phyloP scores from a whole-genome alignment of 2,888 invertebrate species.

The Yponomeuta cagnagella region DNA sequence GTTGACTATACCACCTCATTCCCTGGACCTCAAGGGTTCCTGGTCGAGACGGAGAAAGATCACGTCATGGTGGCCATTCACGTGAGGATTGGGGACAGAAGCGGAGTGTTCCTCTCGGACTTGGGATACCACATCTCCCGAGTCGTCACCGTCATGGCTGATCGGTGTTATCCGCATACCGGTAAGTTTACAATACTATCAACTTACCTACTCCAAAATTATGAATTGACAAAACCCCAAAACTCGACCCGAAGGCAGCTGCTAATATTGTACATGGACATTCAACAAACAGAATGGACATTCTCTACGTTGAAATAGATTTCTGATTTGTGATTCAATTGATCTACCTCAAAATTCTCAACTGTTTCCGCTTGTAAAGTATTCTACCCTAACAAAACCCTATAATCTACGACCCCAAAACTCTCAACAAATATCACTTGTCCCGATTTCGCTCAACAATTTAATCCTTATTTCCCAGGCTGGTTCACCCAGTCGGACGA shows the following conservation, averaged over 20 bases:
- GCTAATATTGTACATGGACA: no score
- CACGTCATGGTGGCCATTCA: constrained; percentile 89
- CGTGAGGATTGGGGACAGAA: constrained; percentile 82
- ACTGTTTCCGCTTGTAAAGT: no score
- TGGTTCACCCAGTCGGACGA: constrained; percentile 92
- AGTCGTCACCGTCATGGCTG: constrained; percentile 91
- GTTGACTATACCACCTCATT: constrained; percentile 78
- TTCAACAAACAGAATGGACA: no score
- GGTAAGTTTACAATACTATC: constrained; percentile 58
- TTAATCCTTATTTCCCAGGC: constrained; percentile 55
- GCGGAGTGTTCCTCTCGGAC: constrained; percentile 88
- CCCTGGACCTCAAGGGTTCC: constrained; percentile 75
- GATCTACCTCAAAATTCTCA: no score
- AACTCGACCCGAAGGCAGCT: no score
- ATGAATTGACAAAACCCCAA: no score
- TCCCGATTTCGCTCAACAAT: not conserved
- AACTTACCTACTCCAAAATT: no score
- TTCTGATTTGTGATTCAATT: no score
- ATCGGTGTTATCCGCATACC: constrained; percentile 92
- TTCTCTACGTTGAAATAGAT: no score
- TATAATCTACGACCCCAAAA: not conserved
- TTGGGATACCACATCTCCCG: constrained; percentile 93
- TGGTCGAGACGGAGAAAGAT: constrained; percentile 87
- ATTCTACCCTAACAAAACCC: not conserved
- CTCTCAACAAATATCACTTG: not conserved